A percentile compares a stretch with the other conserved stretches of the same genome.
These are phyloP conservation scores for Strigops habroptila DNA, from an alignment of 2,113 vertebrate species.

Conservation along the genomic window DNA sequence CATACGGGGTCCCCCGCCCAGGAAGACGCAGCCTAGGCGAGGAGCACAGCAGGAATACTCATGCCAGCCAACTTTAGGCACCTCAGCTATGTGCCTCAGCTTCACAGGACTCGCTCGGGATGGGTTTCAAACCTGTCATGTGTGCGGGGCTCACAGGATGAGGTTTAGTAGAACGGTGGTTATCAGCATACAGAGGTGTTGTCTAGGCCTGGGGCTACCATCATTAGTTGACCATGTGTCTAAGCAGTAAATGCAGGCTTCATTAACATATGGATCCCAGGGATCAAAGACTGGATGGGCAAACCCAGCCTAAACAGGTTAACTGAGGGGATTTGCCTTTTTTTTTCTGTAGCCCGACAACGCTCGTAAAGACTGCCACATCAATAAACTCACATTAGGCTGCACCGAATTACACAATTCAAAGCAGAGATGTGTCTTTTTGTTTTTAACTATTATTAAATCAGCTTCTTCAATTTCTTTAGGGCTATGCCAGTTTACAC, in stretches of 20 bases:
- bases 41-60: not conserved
- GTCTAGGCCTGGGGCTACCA: not conserved
- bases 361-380: not conserved
- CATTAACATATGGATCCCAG: not conserved
- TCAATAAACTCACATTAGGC: not conserved
- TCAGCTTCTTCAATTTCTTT: not conserved
- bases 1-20: accelerated
- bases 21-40: accelerated
- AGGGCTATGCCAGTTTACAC: not conserved
- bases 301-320: not conserved
- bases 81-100: not conserved
- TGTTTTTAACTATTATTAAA: not conserved
- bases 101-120: accelerated
- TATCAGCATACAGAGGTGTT: not conserved
- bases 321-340: not conserved
- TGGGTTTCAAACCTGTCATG: not conserved
- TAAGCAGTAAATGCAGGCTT: not conserved
- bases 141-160: accelerated
- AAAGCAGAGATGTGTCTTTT: not conserved
- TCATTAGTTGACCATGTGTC: not conserved
- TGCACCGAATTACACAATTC: not conserved
- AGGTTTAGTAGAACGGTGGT: not conserved
- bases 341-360: not conserved
- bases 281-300: not conserved
- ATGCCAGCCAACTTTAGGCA: not conserved